A percentile compares a stretch with the other conserved stretches of the same genome.
Conservation (phyloP, 2,113 vertebrate genomes). For the Corythornis madagascariensis region DNA sequence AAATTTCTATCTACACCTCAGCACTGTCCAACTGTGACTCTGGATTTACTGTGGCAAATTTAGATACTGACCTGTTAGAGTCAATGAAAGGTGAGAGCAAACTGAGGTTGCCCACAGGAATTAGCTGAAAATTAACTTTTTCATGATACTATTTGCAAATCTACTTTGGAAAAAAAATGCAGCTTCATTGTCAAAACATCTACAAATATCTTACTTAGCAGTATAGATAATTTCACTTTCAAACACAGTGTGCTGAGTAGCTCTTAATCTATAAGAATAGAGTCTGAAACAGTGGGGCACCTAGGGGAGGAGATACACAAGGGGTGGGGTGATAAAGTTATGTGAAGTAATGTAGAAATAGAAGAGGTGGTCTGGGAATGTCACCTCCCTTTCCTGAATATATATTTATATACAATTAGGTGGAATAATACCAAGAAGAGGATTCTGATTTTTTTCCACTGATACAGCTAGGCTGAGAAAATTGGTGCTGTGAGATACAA, state of each 20-base stretch:
- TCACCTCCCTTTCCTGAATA: neutral
- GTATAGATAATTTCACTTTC: neutral
- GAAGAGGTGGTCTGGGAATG: neutral
- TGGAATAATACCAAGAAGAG: neutral
- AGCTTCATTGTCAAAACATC: neutral
- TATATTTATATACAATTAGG: neutral
- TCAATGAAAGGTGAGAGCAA: neutral
- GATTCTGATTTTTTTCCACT: neutral
- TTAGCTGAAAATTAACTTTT: neutral
- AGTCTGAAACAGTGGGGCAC: neutral
- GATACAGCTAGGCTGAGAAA: neutral
- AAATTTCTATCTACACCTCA: neutral
- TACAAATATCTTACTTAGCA: neutral
- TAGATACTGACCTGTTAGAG: neutral
- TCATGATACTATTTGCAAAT: neutral
- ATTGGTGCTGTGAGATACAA: neutral
- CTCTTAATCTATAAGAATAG: neutral
- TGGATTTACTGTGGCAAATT: neutral
- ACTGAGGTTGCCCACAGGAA: neutral
- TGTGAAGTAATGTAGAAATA: neutral
- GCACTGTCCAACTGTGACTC: accelerated
- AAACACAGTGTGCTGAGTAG: neutral
- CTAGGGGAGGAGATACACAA: neutral
- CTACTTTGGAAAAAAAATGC: neutral
- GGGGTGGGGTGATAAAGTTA: neutral